Base-by-base conservation (phyloP, 2,888 invertebrate genomes). In the Scaeva pyrastri region DNA sequence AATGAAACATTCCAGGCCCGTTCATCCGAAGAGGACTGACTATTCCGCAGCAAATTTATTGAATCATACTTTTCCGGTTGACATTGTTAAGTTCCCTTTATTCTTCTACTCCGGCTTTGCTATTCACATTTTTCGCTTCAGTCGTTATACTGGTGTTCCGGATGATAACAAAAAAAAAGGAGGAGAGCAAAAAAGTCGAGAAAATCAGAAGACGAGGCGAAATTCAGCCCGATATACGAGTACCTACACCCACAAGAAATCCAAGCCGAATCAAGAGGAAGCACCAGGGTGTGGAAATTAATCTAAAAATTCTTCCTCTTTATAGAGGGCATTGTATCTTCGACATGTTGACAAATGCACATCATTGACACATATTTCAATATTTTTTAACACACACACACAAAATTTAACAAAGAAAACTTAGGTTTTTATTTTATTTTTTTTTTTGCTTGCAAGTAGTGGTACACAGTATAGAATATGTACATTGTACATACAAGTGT, bases 21-120 rank as follows among this genome's bases (percentile, higher is more conserved):
- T 76, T 76, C 64, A 55, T 62, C 56, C 50, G 50, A 19, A 71
- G 64, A 68, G 68, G 50, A 78, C 70, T 71, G 50, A 78, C 70
- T 71, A 79, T 75, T 83, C 41, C n/a, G 68, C 74, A 68, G 50
- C 58, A 73, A 72, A 85, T 85, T 81, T 80, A 76, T 81, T 55
- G 80, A 55, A 76, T 72, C 60, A 76, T 76, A 76, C 80, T 76
- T 80, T 85, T 85, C 80, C 80, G 72, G 68, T 79, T 75, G 73
- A 55, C 62, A 75, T 81, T 70, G 60, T 79, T 56, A 31, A 50
- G 11, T 60, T 3, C 36, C 45, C 19, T 31, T 71, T 41, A 50
- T 43, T 52, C n/a, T n/a, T 52, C 2, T 21, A 36, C 3, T 26
- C 2, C 14, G 56, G 23, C 39, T 6, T 23, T 31, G 31, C 31